Evolutionary conservation across 1,140 invertebrate genomes (phyloP), one percentile per base, ranked within the genome.

Genomic region (Phthorimaea operculella): DNA sequence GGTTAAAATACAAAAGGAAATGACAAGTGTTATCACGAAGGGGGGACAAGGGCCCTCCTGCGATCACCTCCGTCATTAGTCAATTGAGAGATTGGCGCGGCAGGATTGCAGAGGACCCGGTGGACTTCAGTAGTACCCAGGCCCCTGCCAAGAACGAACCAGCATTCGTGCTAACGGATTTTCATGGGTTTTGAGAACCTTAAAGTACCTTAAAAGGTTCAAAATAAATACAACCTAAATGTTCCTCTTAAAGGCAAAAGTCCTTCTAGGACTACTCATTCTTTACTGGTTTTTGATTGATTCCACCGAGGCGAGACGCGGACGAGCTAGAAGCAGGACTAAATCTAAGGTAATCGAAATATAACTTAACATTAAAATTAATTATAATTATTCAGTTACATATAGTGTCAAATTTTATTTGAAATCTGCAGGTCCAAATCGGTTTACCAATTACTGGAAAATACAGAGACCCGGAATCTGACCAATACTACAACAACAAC

Each of bases 401-500:
- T 39, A 12, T 12, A 39, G 4, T 39, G 21, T 4, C 6, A 28
- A 28, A 28, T 4, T 28, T 28, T 28, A 39, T 51, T 54, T 54
- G 47, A 49, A 16, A 51, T 91, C 79, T 78, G 55, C 79, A 91
- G 83, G 90, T 94, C 33, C 92, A 94, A 88, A 93, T 94, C 58
- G 93, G 93, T 42, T 80, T 95, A 55, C 93, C 93, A 0, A 93
- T 95, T 21, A 95, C 93, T 12, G 93, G 93, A 51, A 94, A 95
- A 83, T 95, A 95, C 64, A 86, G 93, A 59, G 93, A 94, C 85
- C 92, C 92, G 1, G 93, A 95, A 76, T 93, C 92, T 4, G 92
- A 94, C 84, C 90, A 93, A 65, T 95, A 95, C 74, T 96, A 95
- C 79, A 94, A 95, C 66, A 94, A 95, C 64, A 91, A 94, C 53